Evolutionary conservation across 2,113 vertebrate species (phyloP), one percentile per base, ranked within the genome.

Genomic region (Cebidichthys violaceus): DNA sequence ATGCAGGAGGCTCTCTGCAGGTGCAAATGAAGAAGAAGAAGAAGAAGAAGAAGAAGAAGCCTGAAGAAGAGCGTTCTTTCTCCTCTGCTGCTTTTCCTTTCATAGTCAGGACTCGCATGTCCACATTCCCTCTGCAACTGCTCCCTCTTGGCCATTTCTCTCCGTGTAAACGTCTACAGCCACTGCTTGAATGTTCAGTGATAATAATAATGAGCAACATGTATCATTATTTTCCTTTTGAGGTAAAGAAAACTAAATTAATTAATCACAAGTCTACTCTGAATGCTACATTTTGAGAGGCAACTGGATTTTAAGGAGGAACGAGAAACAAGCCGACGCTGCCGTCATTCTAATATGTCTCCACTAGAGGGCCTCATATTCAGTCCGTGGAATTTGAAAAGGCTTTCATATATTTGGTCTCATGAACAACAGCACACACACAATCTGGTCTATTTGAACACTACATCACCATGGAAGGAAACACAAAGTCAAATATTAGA

Each of bases 1-100:
- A 96, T 96, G 95, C 85, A 95, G 86, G 92, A 95, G 55, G 93
- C 92, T 2, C 92, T 96, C 2, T 2, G 66, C 50, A 87, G 3
- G 59, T 96, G 95, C 94, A 92, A 92, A 11, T 95, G 82, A 95
- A 67, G 50, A 27, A 37, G 82, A 95, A 52, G 47, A n/a, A 43
- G 7, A 4, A 3, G 59, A 54, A 33, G 33, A n/a, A n/a, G 82
- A 95, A 59, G 45, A n/a, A 41, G 11, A 4, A 2, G 59, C 45
- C 13, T 8, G n/a, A 71, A 47, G 72, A 47, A 6, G 39, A 57
- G 4, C 29, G 6, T 22, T 4, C 17, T 11, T 35, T 3, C 27
- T 14, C 35, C 33, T n/a, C 59, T 33, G 15, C 64, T 62, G 70
- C 70, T 70, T 60, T 27, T 39, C 18, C 37, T 22, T 22, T 68